A percentile compares a stretch with the other conserved stretches of the same genome.
phyloP scores from a whole-genome alignment of 2,888 invertebrate genomes.

The Eilema griseolum region DNA sequence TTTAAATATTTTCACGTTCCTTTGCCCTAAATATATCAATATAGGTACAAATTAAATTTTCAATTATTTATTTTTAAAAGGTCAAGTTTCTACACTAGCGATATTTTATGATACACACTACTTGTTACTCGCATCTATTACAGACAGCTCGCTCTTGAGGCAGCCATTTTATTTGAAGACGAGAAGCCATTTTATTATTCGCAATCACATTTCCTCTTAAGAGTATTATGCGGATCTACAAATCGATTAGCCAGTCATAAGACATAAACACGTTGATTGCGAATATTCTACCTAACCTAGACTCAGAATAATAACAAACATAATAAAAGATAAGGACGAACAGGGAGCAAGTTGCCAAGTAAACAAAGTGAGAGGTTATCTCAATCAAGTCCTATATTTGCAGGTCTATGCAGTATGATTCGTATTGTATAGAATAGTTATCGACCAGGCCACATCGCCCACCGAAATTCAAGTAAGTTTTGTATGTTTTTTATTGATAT shows the following conservation, averaged over 20 bases:
- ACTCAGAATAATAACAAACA: conserved; percentile 60
- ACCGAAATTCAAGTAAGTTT: conserved; percentile 65
- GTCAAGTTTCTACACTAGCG: no score
- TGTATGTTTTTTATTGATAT: conserved; percentile 9
- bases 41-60: no score
- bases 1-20: no score
- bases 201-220: background rate
- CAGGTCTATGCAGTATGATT: conserved; percentile 54
- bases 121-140: no score
- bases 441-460: conserved; percentile 58
- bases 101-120: no score
- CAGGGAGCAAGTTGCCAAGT: conserved; percentile 57
- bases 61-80: background rate
- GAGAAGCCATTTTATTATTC: background rate
- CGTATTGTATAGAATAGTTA: conserved; percentile 58
- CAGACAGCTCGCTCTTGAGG: no score
- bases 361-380: conserved; percentile 76
- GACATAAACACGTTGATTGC: conserved; percentile 21
- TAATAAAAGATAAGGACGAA: conserved; percentile 60
- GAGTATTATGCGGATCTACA: background rate
- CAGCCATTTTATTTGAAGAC: no score
- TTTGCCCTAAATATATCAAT: no score
- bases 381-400: conserved; percentile 63
- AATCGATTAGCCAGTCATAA: background rate
- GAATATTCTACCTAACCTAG: conserved; percentile 27